Percentiles rank a stretch among this genome's conserved stretches.
phyloP scores from a whole-genome alignment of 2,797 vertebrate genomes.

The Tapirus indicus region DNA sequence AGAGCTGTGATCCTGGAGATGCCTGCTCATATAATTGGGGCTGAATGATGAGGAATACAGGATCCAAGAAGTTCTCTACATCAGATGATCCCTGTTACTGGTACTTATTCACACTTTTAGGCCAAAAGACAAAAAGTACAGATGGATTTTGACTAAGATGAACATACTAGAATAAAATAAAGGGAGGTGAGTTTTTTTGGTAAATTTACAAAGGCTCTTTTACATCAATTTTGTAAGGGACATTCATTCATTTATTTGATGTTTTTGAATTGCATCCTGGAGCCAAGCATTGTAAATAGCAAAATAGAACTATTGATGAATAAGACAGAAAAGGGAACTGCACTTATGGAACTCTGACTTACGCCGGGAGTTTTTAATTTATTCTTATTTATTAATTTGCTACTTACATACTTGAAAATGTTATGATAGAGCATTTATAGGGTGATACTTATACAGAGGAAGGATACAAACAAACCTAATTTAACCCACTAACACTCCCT shows the following conservation, averaged over 20 bases:
- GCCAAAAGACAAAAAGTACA: accelerated
- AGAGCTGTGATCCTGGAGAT: background rate
- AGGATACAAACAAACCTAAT: too few relatives aligned
- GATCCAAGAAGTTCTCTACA: background rate
- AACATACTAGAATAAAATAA: background rate
- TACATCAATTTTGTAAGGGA: too few relatives aligned
- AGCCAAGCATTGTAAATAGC: background rate
- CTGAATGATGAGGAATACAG: background rate
- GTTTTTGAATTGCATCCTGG: background rate
- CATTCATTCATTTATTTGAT: background rate
- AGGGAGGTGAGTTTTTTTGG: background rate
- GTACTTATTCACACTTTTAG: background rate
- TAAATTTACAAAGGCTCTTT: background rate
- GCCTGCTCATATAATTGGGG: too few relatives aligned
- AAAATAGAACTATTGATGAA: background rate
- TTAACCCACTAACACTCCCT: background rate
- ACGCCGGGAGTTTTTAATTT: background rate
- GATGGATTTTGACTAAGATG: background rate
- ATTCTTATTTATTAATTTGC: background rate
- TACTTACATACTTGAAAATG: background rate
- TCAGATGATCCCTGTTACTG: too few relatives aligned
- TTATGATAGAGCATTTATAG: too few relatives aligned
- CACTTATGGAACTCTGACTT: accelerated
- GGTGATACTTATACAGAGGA: background rate
- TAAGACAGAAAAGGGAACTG: background rate